Conservation (phyloP, 2,113 vertebrate species). For the Calypte anna region DNA sequence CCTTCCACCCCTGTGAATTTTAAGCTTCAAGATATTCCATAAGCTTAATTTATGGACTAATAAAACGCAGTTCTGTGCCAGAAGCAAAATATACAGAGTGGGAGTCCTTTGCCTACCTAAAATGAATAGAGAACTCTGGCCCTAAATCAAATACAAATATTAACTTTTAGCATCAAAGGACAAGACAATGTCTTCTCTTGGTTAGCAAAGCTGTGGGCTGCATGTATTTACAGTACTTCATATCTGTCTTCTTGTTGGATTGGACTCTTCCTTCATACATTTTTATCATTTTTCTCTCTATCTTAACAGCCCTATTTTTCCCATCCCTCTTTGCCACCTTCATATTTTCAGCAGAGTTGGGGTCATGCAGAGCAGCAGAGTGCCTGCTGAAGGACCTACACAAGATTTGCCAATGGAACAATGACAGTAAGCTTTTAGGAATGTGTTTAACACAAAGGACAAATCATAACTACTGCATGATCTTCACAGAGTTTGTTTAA, state of each 20-base stretch:
- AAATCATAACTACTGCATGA: not conserved
- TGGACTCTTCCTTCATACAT: not conserved
- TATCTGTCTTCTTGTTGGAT: not conserved
- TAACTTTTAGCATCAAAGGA: not conserved
- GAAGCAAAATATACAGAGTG: not conserved
- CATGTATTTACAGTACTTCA: not conserved
- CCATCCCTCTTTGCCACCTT: not conserved
- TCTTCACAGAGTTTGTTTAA: not conserved
- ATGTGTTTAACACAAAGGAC: not conserved
- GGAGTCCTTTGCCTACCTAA: not conserved
- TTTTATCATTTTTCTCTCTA: not conserved
- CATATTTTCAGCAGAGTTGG: not conserved
- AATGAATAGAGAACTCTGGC: not conserved
- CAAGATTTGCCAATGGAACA: not conserved
- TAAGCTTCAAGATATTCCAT: not conserved
- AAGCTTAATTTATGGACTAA: conserved; percentile 16
- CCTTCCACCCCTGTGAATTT: not conserved
- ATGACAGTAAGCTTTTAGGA: not conserved
- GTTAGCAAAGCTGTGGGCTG: not conserved
- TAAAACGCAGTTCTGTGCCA: conserved; percentile 1
- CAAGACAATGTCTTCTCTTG: not conserved
- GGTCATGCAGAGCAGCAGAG: not conserved
- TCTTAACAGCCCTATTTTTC: not conserved
- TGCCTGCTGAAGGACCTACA: not conserved
- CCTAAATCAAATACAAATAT: not conserved